These are phyloP conservation scores for Triplophysa rosa DNA, from an alignment of 2,113 vertebrate genomes.

Conservation along the genomic window DNA sequence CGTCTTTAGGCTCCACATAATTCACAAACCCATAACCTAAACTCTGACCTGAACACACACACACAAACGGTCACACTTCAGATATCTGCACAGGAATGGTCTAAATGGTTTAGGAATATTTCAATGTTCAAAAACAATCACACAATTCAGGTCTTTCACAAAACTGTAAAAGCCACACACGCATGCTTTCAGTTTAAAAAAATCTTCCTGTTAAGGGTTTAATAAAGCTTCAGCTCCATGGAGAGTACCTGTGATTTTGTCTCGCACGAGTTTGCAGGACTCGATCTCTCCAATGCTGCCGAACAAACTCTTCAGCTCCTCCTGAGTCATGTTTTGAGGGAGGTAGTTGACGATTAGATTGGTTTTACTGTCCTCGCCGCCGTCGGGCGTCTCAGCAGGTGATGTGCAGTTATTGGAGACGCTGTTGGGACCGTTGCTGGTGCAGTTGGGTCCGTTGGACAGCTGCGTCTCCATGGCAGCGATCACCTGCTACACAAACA, in stretches of 20 bases:
- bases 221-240: too few relatives aligned
- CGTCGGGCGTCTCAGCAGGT: slow-evolving; percentile 86
- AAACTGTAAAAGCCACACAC: too few relatives aligned
- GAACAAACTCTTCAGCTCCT: slow-evolving; percentile 95
- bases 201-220: too few relatives aligned
- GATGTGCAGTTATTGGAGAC: slow-evolving; percentile 94
- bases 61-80: background rate
- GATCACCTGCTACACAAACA: slow-evolving; percentile 90
- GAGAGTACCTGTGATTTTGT: slow-evolving; percentile 95
- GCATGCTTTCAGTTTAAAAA: too few relatives aligned
- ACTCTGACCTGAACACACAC: slow-evolving; percentile 85
- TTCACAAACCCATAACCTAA: slow-evolving; percentile 98
- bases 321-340: slow-evolving; percentile 98
- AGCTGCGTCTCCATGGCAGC: slow-evolving; percentile 99
- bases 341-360: slow-evolving; percentile 99
- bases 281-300: slow-evolving; percentile 97
- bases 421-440: slow-evolving; percentile 87
- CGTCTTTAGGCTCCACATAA: slow-evolving; percentile 95
- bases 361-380: slow-evolving; percentile 96
- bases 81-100: too few relatives aligned
- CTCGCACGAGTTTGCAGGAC: slow-evolving; percentile 96
- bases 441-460: slow-evolving; percentile 95
- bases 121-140: too few relatives aligned
- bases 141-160: too few relatives aligned
- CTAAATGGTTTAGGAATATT: too few relatives aligned